phyloP scores from a whole-genome alignment of 1,140 invertebrate genomes.

The Drosophila parvula region DNA sequence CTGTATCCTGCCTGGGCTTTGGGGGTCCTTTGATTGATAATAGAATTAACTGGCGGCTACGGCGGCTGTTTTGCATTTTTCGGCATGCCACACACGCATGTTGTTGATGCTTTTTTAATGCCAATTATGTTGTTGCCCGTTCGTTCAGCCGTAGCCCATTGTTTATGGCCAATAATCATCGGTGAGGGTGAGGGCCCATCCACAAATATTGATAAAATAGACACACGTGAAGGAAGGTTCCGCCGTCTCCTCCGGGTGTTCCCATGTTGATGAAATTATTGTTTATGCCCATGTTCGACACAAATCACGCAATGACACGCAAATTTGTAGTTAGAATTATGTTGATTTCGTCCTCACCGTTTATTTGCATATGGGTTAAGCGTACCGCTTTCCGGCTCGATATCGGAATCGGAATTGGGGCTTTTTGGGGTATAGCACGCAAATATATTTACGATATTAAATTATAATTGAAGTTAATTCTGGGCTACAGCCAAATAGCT shows the following conservation, averaged over 20 bases:
- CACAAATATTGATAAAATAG: constrained; percentile 76
- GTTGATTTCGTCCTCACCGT: constrained; percentile 53
- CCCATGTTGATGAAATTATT: constrained; percentile 61
- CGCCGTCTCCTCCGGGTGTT: constrained; percentile 23
- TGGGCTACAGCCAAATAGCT: too few species aligned
- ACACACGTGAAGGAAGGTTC: constrained; percentile 39
- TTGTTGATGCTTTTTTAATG: constrained; percentile 77
- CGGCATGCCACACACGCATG: constrained; percentile 62
- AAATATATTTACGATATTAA: background rate
- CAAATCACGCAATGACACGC: constrained; percentile 75
- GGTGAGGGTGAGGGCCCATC: constrained; percentile 34
- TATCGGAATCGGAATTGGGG: too few species aligned
- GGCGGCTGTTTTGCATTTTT: constrained; percentile 72
- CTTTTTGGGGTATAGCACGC: background rate
- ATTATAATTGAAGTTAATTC: background rate
- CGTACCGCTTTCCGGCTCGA: background rate
- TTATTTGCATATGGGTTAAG: constrained; percentile 40
- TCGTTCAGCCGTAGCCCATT: constrained; percentile 23
- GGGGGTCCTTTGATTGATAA: constrained; percentile 70
- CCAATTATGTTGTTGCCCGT: constrained; percentile 60
- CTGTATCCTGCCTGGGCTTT: background rate
- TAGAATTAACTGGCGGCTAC: constrained; percentile 70
- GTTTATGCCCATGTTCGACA: constrained; percentile 54
- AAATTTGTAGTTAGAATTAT: constrained; percentile 72
- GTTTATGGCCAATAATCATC: constrained; percentile 80